These are phyloP conservation scores for Nasonia longicornis DNA, from an alignment of 1,140 invertebrate species.

Conservation along the genomic window DNA sequence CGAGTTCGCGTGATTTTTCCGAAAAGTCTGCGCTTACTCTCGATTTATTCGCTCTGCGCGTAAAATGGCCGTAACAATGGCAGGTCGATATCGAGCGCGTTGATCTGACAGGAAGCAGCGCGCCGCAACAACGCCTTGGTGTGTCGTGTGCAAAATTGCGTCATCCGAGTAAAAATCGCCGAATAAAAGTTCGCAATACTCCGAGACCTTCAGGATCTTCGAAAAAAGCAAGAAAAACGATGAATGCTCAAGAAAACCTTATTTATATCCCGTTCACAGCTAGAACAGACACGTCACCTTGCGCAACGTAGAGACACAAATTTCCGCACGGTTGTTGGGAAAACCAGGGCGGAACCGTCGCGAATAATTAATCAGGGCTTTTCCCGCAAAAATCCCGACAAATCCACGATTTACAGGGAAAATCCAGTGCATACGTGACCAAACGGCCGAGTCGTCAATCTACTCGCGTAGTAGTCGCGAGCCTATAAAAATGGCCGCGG, in stretches of 20 bases:
- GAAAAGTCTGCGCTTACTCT: no score
- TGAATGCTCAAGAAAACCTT: neutral
- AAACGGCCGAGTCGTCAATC: constrained; percentile 32
- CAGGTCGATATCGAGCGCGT: no score
- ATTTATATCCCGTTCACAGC: neutral
- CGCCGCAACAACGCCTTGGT: neutral
- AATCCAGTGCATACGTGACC: constrained; percentile 28
- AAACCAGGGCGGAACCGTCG: no score
- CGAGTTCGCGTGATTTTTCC: neutral
- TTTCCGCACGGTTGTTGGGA: no score
- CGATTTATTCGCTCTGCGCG: no score
- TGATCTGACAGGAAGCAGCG: neutral
- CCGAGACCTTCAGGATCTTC: neutral
- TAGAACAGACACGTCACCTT: no score
- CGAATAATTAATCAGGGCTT: neutral
- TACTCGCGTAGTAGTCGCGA: constrained; percentile 41
- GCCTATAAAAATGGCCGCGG: constrained; percentile 47
- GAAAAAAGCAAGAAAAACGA: neutral
- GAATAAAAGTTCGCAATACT: neutral
- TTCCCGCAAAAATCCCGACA: neutral
- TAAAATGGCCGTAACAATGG: no score
- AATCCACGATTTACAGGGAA: neutral
- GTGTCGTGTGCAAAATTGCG: neutral
- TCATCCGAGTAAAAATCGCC: neutral
- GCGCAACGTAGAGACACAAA: no score